These are phyloP conservation scores for Drosophila rhopaloa DNA, from an alignment of 1,140 invertebrate species.

Conservation along the genomic window DNA sequence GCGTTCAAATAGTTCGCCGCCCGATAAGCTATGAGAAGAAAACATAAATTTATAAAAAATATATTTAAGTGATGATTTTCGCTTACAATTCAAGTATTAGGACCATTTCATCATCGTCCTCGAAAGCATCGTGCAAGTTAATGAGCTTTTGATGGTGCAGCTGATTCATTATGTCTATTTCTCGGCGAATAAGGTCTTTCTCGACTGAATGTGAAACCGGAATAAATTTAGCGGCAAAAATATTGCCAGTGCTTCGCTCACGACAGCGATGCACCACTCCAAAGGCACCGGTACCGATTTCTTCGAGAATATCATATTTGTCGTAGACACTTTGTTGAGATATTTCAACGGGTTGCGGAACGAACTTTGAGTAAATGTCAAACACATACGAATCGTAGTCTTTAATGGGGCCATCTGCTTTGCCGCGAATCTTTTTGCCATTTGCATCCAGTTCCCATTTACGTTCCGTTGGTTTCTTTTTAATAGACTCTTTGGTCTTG, in stretches of 20 bases:
- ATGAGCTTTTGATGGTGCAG: conserved; percentile 98
- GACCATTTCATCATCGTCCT: conserved; percentile 99
- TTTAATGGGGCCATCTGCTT: conserved; percentile 93
- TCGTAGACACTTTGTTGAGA: conserved; percentile 98
- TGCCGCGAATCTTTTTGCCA: conserved; percentile 96
- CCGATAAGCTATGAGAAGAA: conserved; percentile 91
- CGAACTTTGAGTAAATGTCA: conserved; percentile 98
- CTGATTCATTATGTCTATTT: conserved; percentile 99
- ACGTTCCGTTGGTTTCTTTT: conserved; percentile 91
- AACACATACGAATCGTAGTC: conserved; percentile 99
- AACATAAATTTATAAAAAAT: not conserved
- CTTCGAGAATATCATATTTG: conserved; percentile 99
- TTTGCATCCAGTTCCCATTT: conserved; percentile 94
- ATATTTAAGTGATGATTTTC: not conserved
- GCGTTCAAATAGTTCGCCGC: conserved; percentile 98
- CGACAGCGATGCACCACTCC: conserved; percentile 99
- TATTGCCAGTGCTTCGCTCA: conserved; percentile 97
- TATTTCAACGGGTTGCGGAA: conserved; percentile 98
- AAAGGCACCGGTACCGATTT: conserved; percentile 99
- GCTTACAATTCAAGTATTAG: conserved; percentile 99
- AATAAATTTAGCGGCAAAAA: conserved; percentile 99
- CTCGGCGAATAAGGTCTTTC: conserved; percentile 98
- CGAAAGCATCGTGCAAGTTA: conserved; percentile 99
- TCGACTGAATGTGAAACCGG: conserved; percentile 97
- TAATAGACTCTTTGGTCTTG: conserved; percentile 92